Conservation (phyloP, 2,113 vertebrate species). For the Hippocampus zosterae region DNA sequence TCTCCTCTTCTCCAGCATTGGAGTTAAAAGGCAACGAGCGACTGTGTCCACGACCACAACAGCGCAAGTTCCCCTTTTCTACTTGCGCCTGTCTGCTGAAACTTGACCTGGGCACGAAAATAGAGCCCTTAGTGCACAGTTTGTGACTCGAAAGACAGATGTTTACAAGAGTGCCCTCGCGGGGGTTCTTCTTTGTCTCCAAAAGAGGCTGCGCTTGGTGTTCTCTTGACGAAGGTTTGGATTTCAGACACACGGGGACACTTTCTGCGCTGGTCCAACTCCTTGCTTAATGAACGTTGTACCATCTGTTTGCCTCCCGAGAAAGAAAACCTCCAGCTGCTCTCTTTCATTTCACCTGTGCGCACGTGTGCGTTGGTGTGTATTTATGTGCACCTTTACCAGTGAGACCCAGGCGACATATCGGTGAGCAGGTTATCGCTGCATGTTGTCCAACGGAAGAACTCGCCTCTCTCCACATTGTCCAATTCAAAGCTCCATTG, state of each 20-base stretch:
- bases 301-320: constrained; percentile 65
- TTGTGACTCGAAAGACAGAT: too few species aligned
- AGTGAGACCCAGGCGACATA: not conserved
- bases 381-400: not conserved
- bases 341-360: constrained; percentile 65
- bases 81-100: too few species aligned
- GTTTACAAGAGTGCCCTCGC: not conserved
- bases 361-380: not conserved
- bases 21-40: too few species aligned
- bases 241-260: not conserved
- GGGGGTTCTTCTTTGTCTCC: not conserved
- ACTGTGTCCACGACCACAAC: too few species aligned
- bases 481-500: too few species aligned
- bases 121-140: too few species aligned
- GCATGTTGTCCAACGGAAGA: not conserved
- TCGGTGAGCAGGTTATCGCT: not conserved
- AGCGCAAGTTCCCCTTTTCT: too few species aligned
- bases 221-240: constrained; percentile 8
- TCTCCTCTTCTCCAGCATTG: too few species aligned
- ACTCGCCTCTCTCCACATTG: not conserved
- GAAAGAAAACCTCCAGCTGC: constrained; percentile 59
- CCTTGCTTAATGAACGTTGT: constrained; percentile 65
- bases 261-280: constrained; percentile 48
- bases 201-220: not conserved
- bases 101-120: too few species aligned